These are phyloP conservation scores for Watsonalla binaria DNA, from an alignment of 2,888 invertebrate species.

Conservation along the genomic window DNA sequence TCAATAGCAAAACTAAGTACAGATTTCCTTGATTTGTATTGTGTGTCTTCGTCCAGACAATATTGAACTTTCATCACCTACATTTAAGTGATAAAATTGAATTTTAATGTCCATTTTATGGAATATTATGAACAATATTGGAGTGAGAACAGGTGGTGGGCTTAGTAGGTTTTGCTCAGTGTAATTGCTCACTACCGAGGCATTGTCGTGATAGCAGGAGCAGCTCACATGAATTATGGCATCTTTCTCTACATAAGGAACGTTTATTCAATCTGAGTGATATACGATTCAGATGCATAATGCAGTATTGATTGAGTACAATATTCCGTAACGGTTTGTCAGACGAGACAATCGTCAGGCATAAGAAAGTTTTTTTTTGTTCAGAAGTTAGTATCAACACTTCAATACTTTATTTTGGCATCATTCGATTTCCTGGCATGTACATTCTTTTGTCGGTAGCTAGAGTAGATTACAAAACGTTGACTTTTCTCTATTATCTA, in stretches of 20 bases:
- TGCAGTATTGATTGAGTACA: background rate
- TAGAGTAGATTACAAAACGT: too few species aligned
- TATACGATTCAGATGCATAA: background rate
- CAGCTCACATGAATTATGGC: constrained; percentile 51
- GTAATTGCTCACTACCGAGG: constrained; percentile 65
- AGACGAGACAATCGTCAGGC: too few species aligned
- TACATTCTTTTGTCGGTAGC: too few species aligned
- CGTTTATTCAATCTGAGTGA: background rate
- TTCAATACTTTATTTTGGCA: too few species aligned
- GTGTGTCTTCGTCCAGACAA: constrained; percentile 11
- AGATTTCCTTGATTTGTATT: constrained; percentile 19
- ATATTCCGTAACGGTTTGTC: background rate
- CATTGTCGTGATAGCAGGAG: constrained; percentile 51
- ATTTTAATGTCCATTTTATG: constrained; percentile 15
- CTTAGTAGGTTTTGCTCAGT: constrained; percentile 58
- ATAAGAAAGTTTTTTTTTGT: too few species aligned
- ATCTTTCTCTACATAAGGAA: constrained; percentile 11
- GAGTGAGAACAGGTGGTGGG: constrained; percentile 66
- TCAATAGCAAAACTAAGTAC: constrained; percentile 17
- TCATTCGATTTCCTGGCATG: too few species aligned
- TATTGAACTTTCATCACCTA: constrained; percentile 17
- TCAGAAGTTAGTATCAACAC: too few species aligned
- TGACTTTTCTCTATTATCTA: too few species aligned
- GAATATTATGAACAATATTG: constrained; percentile 58
- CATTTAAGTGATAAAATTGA: constrained; percentile 23